Conservation (phyloP, 2,797 vertebrate genomes). For the Tympanoctomys barrerae region DNA sequence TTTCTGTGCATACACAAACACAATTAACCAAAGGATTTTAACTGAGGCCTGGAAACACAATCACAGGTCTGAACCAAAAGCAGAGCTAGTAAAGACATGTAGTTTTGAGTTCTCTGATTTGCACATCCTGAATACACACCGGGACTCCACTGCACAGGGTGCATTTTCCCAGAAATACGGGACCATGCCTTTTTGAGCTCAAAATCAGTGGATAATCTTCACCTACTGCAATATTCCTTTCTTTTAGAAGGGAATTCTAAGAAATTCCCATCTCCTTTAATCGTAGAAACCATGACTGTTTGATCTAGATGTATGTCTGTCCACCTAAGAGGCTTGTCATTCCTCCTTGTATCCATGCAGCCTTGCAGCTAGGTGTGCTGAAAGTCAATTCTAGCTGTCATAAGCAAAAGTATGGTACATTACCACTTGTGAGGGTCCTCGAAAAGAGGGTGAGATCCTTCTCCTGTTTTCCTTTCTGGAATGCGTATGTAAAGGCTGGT, state of each 20-base stretch:
- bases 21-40: neutral
- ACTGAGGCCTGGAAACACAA: conserved; percentile 3
- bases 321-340: neutral
- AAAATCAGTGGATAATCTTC: neutral
- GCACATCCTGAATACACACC: neutral
- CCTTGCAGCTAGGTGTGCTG: neutral
- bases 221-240: neutral
- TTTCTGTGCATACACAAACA: neutral
- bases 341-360: neutral
- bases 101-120: neutral
- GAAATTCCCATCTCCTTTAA: neutral
- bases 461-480: neutral
- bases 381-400: conserved; percentile 2
- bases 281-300: neutral
- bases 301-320: neutral
- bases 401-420: neutral
- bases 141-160: neutral
- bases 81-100: neutral
- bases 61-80: neutral
- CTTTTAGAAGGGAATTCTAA: neutral
- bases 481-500: conserved; percentile 26
- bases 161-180: neutral
- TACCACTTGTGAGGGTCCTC: neutral
- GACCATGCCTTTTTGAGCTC: neutral
- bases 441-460: neutral